Evolutionary conservation across 2,797 vertebrate species (phyloP).

Genomic region (Selene dorsalis): DNA sequence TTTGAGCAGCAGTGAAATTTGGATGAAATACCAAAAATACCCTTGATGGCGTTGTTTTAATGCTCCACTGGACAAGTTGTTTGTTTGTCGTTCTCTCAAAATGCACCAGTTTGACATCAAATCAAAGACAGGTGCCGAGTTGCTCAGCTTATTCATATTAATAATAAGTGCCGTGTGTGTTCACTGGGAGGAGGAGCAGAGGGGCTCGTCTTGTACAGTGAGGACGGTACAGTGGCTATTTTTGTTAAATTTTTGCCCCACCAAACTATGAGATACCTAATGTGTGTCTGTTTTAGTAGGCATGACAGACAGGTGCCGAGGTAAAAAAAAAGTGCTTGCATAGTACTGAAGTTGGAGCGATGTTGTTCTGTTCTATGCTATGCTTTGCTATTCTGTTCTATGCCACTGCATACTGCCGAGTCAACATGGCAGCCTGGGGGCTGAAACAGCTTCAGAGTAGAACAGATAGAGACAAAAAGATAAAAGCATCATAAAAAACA

Average conservation of each 20-base stretch:
- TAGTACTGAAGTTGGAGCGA: neutral
- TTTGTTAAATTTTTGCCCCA: neutral
- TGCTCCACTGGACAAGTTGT: slow-evolving; percentile 17
- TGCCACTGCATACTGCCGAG: slow-evolving; percentile 1
- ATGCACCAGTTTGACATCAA: neutral
- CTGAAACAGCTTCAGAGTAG: neutral
- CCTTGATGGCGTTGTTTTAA: slow-evolving; percentile 37
- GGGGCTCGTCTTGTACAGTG: neutral
- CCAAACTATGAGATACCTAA: neutral
- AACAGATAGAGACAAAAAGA: slow-evolving; percentile 4
- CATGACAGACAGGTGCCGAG: slow-evolving; percentile 1
- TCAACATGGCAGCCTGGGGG: slow-evolving; percentile 15
- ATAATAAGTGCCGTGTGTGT: neutral
- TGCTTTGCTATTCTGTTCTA: slow-evolving; percentile 1
- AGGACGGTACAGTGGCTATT: too few relatives aligned
- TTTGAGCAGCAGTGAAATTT: slow-evolving; percentile 41
- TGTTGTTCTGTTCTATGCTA: neutral
- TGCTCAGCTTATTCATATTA: neutral
- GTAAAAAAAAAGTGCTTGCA: neutral
- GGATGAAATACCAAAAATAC: slow-evolving; percentile 38
- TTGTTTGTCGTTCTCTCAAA: neutral
- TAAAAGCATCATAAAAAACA: neutral
- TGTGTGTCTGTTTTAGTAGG: neutral
- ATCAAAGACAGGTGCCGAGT: neutral
- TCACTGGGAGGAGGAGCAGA: neutral